phyloP scores from a whole-genome alignment of 2,888 invertebrate genomes.

The Branchinecta sandiegonensis region DNA sequence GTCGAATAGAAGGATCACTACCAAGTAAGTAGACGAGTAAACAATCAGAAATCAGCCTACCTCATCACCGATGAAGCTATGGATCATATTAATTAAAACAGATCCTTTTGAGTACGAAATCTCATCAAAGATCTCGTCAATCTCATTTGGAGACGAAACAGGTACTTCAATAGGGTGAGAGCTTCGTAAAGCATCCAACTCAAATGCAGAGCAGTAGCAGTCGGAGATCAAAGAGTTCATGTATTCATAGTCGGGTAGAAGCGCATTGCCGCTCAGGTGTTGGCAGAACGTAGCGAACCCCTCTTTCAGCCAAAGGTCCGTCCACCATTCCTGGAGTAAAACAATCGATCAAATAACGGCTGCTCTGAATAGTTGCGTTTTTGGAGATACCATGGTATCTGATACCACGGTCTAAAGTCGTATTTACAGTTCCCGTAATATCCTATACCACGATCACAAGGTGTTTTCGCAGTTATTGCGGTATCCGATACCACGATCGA shows the following conservation, averaged over 20 bases:
- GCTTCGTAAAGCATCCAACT: slow-evolving; percentile 72
- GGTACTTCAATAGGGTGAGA: slow-evolving; percentile 92
- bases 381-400: too few species aligned
- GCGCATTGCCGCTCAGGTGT: slow-evolving; percentile 75
- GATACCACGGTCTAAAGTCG: too few species aligned
- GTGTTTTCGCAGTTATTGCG: too few species aligned
- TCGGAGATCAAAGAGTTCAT: slow-evolving; percentile 93
- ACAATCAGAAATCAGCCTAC: slow-evolving; percentile 30
- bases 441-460: too few species aligned
- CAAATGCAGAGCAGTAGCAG: slow-evolving; percentile 65
- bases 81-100: slow-evolving; percentile 84
- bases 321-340: slow-evolving; percentile 68
- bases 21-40: too few species aligned
- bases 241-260: slow-evolving; percentile 90
- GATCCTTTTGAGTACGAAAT: slow-evolving; percentile 95
- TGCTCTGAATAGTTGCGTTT: too few species aligned
- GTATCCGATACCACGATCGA: too few species aligned
- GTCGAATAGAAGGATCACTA: too few species aligned
- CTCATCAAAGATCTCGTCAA: slow-evolving; percentile 94
- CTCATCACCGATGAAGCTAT: slow-evolving; percentile 79
- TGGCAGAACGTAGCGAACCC: slow-evolving; percentile 93
- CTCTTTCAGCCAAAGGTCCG: slow-evolving; percentile 89
- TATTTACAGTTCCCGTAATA: too few species aligned
- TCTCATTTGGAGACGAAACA: slow-evolving; percentile 86
- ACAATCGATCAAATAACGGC: too few species aligned